Percentiles rank a stretch among this genome's conserved stretches.
phyloP scores from a whole-genome alignment of 2,797 vertebrate species.

The Paratrypauchen microcephalus region DNA sequence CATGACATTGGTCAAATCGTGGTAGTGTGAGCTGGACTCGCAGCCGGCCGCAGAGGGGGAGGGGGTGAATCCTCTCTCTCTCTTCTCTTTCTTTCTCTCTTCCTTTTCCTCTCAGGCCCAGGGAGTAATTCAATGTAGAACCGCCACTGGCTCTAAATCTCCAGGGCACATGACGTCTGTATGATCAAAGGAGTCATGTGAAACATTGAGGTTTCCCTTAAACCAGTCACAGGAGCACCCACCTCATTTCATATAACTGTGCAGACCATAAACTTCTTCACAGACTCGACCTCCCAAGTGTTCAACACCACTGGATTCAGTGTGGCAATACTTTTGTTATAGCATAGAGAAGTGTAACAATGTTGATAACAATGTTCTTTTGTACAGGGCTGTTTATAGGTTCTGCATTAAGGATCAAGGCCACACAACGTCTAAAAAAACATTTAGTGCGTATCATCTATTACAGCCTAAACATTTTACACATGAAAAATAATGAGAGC shows the following conservation, averaged over 20 bases:
- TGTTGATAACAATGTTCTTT: too few species aligned
- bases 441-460: neutral
- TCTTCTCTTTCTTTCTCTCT: too few species aligned
- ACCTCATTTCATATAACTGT: conserved; percentile 12
- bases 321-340: neutral
- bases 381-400: neutral
- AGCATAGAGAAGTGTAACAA: neutral
- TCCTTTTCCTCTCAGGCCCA: too few species aligned
- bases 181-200: conserved; percentile 38
- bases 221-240: conserved; percentile 10
- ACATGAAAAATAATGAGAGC: neutral
- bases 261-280: conserved; percentile 19
- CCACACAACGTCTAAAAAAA: neutral
- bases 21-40: too few species aligned
- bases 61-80: too few species aligned
- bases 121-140: too few species aligned
- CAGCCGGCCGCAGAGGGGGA: too few species aligned
- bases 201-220: neutral
- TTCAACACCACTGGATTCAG: conserved; percentile 12
- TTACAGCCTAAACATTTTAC: neutral
- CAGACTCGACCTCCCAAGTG: conserved; percentile 34
- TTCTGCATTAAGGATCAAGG: neutral
- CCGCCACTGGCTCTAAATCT: conserved; percentile 20
- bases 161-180: conserved; percentile 20
- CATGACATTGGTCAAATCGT: too few species aligned